Evolutionary conservation across 2,888 invertebrate genomes (phyloP).

Genomic region (Microplitis deprimator): DNA sequence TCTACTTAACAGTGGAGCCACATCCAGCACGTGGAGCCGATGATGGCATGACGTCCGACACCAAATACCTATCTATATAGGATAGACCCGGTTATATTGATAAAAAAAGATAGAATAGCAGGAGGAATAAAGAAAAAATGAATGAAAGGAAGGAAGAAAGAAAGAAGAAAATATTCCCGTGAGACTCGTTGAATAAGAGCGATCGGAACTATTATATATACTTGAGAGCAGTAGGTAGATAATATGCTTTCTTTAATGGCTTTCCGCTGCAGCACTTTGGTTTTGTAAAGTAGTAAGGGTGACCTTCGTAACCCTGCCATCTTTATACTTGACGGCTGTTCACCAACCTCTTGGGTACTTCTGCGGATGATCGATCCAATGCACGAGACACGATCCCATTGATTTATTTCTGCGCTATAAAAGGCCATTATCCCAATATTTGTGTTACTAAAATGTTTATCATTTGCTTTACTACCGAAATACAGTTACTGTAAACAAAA

Average conservation of each 20-base stretch:
- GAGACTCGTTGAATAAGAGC: constrained; percentile 19
- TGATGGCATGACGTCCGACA: constrained; percentile 31
- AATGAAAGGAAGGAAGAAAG: constrained; percentile 11
- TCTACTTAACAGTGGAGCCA: constrained; percentile 65
- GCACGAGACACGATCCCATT: not conserved
- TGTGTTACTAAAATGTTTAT: constrained; percentile 1
- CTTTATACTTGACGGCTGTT: not conserved
- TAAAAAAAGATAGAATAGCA: not conserved
- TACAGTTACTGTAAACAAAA: no score
- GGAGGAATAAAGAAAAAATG: not conserved
- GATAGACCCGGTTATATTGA: constrained; percentile 27
- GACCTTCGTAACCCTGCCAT: constrained; percentile 17
- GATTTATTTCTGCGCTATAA: not conserved
- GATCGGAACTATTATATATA: constrained; percentile 35
- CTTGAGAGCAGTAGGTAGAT: constrained; percentile 41
- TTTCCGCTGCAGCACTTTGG: constrained; percentile 47
- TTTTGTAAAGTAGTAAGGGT: constrained; percentile 2
- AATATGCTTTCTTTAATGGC: constrained; percentile 54
- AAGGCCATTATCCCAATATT: not conserved
- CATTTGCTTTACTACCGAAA: not conserved
- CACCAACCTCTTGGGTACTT: not conserved
- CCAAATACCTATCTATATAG: constrained; percentile 30
- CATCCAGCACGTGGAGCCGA: constrained; percentile 28
- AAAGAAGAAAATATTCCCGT: constrained; percentile 6
- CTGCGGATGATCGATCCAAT: constrained; percentile 3